Evolutionary conservation across 2,113 vertebrate species (phyloP).

Genomic region (Triplophysa tibetana): DNA sequence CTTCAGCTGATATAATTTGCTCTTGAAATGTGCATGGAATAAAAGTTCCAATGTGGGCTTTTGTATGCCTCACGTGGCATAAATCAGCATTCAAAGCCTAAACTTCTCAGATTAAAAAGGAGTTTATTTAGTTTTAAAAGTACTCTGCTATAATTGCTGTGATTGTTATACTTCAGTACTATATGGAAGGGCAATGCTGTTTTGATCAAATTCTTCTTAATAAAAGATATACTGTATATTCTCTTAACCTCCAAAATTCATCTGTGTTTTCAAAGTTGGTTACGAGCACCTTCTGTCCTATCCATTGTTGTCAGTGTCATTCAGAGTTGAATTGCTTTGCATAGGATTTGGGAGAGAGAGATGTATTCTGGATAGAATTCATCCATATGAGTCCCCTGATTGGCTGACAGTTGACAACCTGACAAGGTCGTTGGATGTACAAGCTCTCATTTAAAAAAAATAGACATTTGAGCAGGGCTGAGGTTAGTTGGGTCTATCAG

Average conservation of each 20-base stretch:
- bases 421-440: conserved; percentile 96
- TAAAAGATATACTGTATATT: neutral
- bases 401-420: conserved; percentile 90
- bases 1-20: conserved; percentile 25
- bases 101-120: neutral
- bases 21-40: neutral
- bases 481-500: conserved; percentile 95
- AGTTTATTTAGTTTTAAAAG: neutral
- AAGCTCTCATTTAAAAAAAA: conserved; percentile 96
- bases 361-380: conserved; percentile 67
- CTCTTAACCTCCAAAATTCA: conserved; percentile 1
- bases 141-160: neutral
- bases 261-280: neutral
- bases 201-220: neutral
- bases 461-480: conserved; percentile 89
- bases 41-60: neutral
- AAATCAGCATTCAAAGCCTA: neutral
- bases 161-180: neutral
- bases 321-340: conserved; percentile 25
- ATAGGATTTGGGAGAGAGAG: conserved; percentile 49
- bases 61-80: neutral
- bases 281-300: neutral
- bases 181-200: neutral
- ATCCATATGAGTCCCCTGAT: conserved; percentile 54
- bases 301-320: conserved; percentile 25